A percentile compares a stretch with the other conserved stretches of the same genome.
Conservation (phyloP, 2,888 invertebrate species). For the Heliothis peltigera region DNA sequence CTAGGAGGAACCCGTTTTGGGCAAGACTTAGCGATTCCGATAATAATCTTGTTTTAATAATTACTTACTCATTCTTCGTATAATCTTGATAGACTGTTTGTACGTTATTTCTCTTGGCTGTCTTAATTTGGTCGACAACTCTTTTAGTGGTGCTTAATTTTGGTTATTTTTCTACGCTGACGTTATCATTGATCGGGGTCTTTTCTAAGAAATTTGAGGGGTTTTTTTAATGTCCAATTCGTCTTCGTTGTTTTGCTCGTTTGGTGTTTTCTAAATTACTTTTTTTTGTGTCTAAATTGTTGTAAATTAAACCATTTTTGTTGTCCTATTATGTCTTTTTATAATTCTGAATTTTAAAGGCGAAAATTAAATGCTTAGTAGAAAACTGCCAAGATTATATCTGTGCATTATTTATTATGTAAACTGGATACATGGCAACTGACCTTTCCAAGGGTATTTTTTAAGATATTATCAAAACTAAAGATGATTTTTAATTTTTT, state of each 20-base stretch:
- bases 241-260: conserved; percentile 55
- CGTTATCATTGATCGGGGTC: conserved; percentile 78
- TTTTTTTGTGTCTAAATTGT: not conserved
- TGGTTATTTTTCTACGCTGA: conserved; percentile 80
- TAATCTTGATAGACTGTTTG: conserved; percentile 87
- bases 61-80: conserved; percentile 86
- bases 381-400: not conserved
- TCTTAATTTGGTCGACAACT: conserved; percentile 86
- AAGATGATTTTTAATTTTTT: not conserved
- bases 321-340: not conserved
- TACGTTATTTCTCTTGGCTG: conserved; percentile 84
- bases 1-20: conserved; percentile 85
- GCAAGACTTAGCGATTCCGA: conserved; percentile 86
- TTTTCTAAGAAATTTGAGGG: conserved; percentile 65
- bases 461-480: not conserved
- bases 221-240: conserved; percentile 52
- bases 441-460: not conserved
- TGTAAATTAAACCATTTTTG: not conserved
- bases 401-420: not conserved
- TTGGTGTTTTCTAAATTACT: conserved; percentile 20
- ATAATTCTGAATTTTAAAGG: not conserved
- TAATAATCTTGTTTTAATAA: conserved; percentile 89
- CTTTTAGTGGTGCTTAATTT: conserved; percentile 83
- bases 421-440: not conserved
- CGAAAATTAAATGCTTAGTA: not conserved